These are phyloP conservation scores for Uria lomvia DNA, from an alignment of 2,113 vertebrate species.

Conservation along the genomic window DNA sequence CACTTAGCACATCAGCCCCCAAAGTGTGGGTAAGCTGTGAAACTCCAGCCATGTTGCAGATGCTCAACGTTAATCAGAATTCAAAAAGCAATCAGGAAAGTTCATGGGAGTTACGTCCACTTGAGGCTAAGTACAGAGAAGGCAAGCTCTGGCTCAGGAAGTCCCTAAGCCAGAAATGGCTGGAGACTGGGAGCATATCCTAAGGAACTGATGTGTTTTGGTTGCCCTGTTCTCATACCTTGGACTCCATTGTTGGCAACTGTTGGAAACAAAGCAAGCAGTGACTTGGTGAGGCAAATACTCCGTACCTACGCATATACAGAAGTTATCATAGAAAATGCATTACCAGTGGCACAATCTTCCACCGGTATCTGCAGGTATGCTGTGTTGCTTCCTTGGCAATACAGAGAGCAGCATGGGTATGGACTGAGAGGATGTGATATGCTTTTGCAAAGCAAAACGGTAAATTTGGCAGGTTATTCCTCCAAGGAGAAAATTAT, in stretches of 20 bases:
- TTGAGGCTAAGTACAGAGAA: neutral
- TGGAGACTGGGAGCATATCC: neutral
- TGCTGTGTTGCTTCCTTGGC: neutral
- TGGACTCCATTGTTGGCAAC: neutral
- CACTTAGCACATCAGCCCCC: neutral
- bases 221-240: neutral
- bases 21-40: fast-evolving
- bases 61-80: neutral
- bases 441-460: constrained; percentile 19
- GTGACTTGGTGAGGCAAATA: neutral
- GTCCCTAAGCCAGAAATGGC: constrained; percentile 1
- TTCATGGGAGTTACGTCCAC: neutral
- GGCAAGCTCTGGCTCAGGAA: neutral
- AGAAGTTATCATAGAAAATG: neutral
- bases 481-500: constrained; percentile 38
- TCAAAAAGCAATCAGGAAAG: neutral
- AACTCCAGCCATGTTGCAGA: neutral
- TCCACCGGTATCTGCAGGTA: neutral
- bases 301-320: neutral
- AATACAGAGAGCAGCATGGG: neutral
- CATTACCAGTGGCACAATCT: neutral
- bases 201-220: neutral
- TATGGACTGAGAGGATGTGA: neutral
- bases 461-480: constrained; percentile 28
- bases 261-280: neutral